Evolutionary conservation across 2,888 invertebrate species (phyloP).

Genomic region (Drosophila mayaguana): DNA sequence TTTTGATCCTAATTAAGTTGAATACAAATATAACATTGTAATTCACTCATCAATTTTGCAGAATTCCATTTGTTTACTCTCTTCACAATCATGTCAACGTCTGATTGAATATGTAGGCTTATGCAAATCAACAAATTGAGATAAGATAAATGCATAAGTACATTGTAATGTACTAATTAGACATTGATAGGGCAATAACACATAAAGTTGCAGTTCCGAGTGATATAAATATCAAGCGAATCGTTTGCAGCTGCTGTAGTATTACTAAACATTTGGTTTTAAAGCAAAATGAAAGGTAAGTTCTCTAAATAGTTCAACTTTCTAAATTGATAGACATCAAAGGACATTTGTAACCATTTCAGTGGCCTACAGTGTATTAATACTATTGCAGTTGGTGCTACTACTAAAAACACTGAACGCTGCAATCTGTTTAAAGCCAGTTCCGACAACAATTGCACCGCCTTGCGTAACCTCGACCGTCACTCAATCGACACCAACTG

Average conservation of each 20-base stretch:
- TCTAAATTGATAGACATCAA: constrained; percentile 5
- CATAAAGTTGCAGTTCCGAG: constrained; percentile 14
- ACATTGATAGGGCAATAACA: constrained; percentile 28
- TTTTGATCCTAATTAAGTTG: neutral
- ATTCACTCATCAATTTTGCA: neutral
- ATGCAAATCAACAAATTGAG: constrained; percentile 27
- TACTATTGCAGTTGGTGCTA: constrained; percentile 52
- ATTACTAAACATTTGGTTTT: constrained; percentile 1
- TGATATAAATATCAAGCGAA: constrained; percentile 54
- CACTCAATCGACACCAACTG: neutral
- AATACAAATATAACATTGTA: neutral
- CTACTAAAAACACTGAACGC: constrained; percentile 52
- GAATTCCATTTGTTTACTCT: neutral
- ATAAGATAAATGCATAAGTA: constrained; percentile 30
- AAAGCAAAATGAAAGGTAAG: constrained; percentile 60
- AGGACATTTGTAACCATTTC: constrained; percentile 25
- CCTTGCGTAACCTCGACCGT: neutral
- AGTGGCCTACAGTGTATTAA: constrained; percentile 49
- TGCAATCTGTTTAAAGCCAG: constrained; percentile 30
- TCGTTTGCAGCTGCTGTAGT: constrained; percentile 4
- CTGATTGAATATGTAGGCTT: constrained; percentile 38
- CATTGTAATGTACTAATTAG: constrained; percentile 63
- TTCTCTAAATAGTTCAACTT: constrained; percentile 4
- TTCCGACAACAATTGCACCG: constrained; percentile 3
- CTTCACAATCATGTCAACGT: neutral